Evolutionary conservation across 2,113 vertebrate species (phyloP).

Genomic region (Hippopotamus amphibius): DNA sequence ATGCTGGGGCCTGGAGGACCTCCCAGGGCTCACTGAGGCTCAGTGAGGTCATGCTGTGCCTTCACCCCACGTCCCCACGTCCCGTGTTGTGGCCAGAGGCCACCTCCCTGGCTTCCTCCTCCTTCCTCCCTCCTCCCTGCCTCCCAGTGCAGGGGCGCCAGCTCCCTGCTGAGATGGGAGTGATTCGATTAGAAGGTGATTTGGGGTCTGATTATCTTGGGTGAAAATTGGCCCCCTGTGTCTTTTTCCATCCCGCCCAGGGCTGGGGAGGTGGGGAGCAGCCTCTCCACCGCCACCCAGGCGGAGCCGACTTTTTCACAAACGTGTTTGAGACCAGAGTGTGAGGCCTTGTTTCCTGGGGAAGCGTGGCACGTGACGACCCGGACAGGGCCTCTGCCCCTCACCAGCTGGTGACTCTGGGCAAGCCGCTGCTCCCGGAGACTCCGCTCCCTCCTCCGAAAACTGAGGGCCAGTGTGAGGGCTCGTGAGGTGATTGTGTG

Average conservation of each 20-base stretch:
- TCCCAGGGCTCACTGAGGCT: neutral
- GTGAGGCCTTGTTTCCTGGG: neutral
- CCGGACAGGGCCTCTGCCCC: neutral
- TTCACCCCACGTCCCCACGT: neutral
- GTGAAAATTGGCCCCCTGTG: conserved; percentile 71
- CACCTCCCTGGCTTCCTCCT: neutral
- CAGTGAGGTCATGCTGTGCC: fast-evolving
- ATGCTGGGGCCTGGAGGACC: neutral
- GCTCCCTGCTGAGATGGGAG: neutral
- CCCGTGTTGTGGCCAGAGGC: neutral
- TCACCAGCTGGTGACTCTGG: neutral
- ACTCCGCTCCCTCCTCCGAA: neutral
- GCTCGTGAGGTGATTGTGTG: fast-evolving
- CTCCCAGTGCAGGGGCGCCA: neutral
- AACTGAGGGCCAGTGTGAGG: neutral
- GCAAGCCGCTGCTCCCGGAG: neutral
- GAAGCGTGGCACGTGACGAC: neutral
- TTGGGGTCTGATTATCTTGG: conserved; percentile 63
- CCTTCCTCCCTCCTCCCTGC: neutral
- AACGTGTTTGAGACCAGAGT: neutral
- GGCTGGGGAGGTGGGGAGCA: neutral
- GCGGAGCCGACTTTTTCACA: neutral
- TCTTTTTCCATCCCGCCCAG: conserved; percentile 63
- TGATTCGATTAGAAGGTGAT: conserved; percentile 66
- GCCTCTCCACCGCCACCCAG: neutral